These are phyloP conservation scores for Lepus timidus DNA, from an alignment of 2,113 vertebrate species.

Conservation along the genomic window DNA sequence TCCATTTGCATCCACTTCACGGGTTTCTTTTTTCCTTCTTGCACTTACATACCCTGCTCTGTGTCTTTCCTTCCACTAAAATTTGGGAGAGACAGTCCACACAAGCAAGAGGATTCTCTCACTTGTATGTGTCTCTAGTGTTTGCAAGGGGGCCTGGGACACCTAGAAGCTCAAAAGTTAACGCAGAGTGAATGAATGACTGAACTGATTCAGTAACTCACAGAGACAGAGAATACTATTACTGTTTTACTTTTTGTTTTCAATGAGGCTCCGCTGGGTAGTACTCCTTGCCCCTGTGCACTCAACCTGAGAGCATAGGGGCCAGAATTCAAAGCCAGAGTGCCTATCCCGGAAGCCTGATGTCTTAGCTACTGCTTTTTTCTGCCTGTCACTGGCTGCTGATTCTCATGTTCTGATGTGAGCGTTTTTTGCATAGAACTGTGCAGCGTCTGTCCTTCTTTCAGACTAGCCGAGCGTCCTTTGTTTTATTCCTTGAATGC, in stretches of 20 bases:
- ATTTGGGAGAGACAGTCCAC: not conserved
- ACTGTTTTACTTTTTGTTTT: not conserved
- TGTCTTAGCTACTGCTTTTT: not conserved
- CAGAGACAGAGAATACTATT: not conserved
- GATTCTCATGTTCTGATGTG: slow-evolving; percentile 5
- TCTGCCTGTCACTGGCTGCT: not conserved
- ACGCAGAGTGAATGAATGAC: not conserved
- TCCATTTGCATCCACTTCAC: not conserved
- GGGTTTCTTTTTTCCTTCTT: not conserved
- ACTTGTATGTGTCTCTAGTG: not conserved
- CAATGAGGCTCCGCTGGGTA: not conserved
- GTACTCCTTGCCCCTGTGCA: not conserved
- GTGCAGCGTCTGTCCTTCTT: not conserved
- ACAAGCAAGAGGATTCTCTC: not conserved
- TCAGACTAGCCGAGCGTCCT: not conserved
- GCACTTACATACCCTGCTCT: not conserved
- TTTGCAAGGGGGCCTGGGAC: not conserved
- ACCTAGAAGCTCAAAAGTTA: not conserved
- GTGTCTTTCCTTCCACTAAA: not conserved
- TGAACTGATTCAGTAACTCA: slow-evolving; percentile 6
- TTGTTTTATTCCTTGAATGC: slow-evolving; percentile 3
- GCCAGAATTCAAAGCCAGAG: not conserved
- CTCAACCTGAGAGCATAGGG: not conserved
- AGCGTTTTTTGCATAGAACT: not conserved
- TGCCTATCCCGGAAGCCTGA: not conserved